Evolutionary conservation across 2,113 vertebrate species (phyloP).

Genomic region (Corynorhinus townsendii): DNA sequence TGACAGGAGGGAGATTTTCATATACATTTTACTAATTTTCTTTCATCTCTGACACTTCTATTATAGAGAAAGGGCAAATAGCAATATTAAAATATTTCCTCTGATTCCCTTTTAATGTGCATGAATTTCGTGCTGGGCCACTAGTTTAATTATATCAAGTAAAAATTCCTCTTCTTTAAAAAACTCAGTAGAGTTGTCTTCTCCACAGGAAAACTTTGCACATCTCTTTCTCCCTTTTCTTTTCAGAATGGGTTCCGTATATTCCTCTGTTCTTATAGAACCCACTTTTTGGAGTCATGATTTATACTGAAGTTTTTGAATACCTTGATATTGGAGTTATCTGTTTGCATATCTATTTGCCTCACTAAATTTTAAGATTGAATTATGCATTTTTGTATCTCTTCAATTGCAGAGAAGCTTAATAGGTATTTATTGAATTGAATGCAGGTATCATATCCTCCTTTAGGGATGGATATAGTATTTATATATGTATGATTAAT

Average conservation of each 20-base stretch:
- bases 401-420: not conserved
- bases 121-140: too few relatives aligned
- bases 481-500: not conserved
- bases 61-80: too few relatives aligned
- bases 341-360: not conserved
- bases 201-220: not conserved
- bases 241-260: not conserved
- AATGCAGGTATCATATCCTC: not conserved
- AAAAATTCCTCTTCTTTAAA: not conserved
- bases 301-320: conserved; percentile 13
- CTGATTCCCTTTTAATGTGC: too few relatives aligned
- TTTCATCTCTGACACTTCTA: too few relatives aligned
- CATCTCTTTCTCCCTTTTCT: not conserved
- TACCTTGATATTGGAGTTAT: not conserved
- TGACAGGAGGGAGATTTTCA: too few relatives aligned
- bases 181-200: not conserved
- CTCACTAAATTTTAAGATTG: not conserved
- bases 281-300: not conserved
- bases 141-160: not conserved
- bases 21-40: too few relatives aligned
- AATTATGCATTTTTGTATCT: not conserved
- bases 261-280: not conserved
- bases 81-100: too few relatives aligned
- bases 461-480: not conserved
- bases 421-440: conserved; percentile 4